Evolutionary conservation across 23 tunicate species (phyloP).

Genomic region (Ascidia mentula): DNA sequence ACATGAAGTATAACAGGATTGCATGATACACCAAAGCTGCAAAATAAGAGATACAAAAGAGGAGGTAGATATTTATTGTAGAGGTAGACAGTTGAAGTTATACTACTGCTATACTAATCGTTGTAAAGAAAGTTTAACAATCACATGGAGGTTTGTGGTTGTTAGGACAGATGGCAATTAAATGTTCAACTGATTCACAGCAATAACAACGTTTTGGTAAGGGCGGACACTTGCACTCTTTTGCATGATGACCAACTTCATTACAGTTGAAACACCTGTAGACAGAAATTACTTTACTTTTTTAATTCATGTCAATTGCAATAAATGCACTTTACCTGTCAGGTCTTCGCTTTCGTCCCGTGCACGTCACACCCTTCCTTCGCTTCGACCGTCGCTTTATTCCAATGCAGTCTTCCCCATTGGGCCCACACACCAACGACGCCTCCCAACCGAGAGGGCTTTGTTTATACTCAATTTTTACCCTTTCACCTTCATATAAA

Average conservation of each 20-base stretch:
- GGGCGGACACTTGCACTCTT: slow-evolving; percentile 58
- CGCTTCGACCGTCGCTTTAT: slow-evolving; percentile 38
- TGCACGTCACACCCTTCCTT: no score
- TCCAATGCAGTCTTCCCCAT: slow-evolving; percentile 65
- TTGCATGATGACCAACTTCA: slow-evolving; percentile 65
- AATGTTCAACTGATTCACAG: slow-evolving; percentile 64
- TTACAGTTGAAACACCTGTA: slow-evolving; percentile 57
- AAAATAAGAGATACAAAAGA: no score
- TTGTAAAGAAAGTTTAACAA: no score
- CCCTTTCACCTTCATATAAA: slow-evolving; percentile 60
- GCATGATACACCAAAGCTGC: no score
- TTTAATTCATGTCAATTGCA: neutral
- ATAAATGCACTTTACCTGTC: slow-evolving; percentile 21
- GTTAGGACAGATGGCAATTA: slow-evolving; percentile 49
- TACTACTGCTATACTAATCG: no score
- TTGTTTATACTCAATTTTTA: slow-evolving; percentile 60
- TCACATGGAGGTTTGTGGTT: slow-evolving; percentile 19
- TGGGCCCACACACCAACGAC: slow-evolving; percentile 51
- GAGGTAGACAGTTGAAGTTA: no score
- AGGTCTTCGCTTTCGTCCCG: no score
- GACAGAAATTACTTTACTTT: neutral
- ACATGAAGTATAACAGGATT: no score
- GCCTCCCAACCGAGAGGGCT: slow-evolving; percentile 58
- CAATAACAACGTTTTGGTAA: slow-evolving; percentile 84
- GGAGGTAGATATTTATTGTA: no score